A percentile compares a stretch with the other conserved stretches of the same genome.
Conservation (phyloP, 2,888 invertebrate genomes). For the Cerastis leucographa region DNA sequence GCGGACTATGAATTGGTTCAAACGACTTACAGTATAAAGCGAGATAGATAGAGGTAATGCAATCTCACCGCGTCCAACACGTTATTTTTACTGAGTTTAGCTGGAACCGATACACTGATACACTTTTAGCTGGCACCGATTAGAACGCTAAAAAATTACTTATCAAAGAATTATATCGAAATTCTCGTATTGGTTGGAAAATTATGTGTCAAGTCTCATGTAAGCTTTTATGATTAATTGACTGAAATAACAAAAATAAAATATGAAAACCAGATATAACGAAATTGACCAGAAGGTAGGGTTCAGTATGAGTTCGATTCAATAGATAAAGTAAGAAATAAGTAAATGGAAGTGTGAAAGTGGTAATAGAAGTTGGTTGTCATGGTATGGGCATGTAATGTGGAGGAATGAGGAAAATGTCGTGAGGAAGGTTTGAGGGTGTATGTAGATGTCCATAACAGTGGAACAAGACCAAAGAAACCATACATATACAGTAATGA, state of each 20-base stretch:
- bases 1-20: slow-evolving; percentile 7
- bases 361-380: background rate
- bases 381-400: background rate
- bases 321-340: background rate
- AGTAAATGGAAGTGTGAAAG: background rate
- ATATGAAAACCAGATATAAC: background rate
- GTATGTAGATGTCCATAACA: background rate
- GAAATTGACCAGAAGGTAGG: background rate
- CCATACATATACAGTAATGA: background rate
- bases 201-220: background rate
- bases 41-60: slow-evolving; percentile 12
- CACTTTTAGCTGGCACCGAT: slow-evolving; percentile 11
- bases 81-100: slow-evolving; percentile 40
- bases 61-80: background rate
- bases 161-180: background rate
- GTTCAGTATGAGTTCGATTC: background rate
- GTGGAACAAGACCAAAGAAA: background rate
- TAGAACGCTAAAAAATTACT: slow-evolving; percentile 20
- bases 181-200: background rate
- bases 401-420: background rate
- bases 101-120: slow-evolving; percentile 33
- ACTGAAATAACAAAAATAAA: background rate
- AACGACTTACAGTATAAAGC: slow-evolving; percentile 3
- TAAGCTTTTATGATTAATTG: background rate
- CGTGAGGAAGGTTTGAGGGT: background rate